Conservation (phyloP, 1,140 invertebrate species). For the Drosophila biarmipes region DNA sequence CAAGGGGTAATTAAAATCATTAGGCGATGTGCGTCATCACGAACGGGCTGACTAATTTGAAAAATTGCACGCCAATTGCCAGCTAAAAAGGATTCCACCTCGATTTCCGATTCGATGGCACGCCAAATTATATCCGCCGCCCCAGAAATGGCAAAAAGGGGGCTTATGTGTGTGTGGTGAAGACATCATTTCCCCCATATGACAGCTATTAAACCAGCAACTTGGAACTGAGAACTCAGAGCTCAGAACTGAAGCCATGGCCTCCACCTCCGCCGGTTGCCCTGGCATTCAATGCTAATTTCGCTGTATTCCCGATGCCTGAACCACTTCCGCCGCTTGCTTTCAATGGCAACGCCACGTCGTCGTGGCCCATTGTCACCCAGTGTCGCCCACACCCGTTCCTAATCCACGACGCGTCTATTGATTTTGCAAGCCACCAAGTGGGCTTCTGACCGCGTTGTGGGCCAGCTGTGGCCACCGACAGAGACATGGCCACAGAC, state of each 20-base stretch:
- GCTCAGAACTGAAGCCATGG: neutral
- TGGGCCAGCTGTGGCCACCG: slow-evolving; percentile 23
- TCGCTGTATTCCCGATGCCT: slow-evolving; percentile 38
- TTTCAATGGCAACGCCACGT: slow-evolving; percentile 68
- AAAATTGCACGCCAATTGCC: slow-evolving; percentile 55
- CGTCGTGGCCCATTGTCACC: slow-evolving; percentile 16
- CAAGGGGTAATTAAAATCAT: slow-evolving; percentile 51
- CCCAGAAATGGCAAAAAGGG: slow-evolving; percentile 1
- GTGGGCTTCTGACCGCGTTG: slow-evolving; percentile 15
- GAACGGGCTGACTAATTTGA: slow-evolving; percentile 31
- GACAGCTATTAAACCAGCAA: slow-evolving; percentile 49
- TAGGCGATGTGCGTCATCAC: slow-evolving; percentile 45
- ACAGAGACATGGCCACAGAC: slow-evolving; percentile 33
- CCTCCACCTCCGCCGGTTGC: neutral
- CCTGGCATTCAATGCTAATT: slow-evolving; percentile 66
- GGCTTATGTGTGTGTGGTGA: slow-evolving; percentile 10
- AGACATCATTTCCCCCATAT: slow-evolving; percentile 57
- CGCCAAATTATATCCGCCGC: slow-evolving; percentile 70
- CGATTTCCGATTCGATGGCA: slow-evolving; percentile 75
- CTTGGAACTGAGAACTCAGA: neutral
- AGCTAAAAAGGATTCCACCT: slow-evolving; percentile 49
- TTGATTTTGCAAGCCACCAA: slow-evolving; percentile 67
- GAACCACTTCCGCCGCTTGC: slow-evolving; percentile 75
- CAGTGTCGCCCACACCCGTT: slow-evolving; percentile 21
- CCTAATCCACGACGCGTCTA: slow-evolving; percentile 34